Evolutionary conservation across 2,888 invertebrate species (phyloP), one percentile per base, ranked within the genome.

Genomic region (Rhopalosiphum nymphaeae): DNA sequence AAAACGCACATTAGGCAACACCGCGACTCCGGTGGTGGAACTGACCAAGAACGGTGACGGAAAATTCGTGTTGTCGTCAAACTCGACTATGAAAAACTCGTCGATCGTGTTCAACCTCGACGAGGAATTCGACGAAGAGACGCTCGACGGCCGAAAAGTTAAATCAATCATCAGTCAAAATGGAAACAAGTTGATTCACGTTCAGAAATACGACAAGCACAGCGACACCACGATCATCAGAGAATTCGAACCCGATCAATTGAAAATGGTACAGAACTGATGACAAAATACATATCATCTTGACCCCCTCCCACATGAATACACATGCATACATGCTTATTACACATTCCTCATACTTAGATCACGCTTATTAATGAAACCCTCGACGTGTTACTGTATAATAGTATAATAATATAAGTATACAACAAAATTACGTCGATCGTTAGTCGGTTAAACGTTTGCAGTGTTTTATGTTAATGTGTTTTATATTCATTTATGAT

Each of bases 71-170:
- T 96, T 99, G 95, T 97, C 98, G 95, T 98, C 98, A 0, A 97
- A 97, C 16, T 98, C 99, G 95, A 98, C 98, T 95, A 98, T 99
- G 96, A 99, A 99, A 96, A 98, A 97, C 95, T 97, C 97, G 3
- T 97, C 97, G 95, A 97, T 98, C 95, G 97, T 97, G 96, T 99
- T 99, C 96, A 97, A 97, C 96, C 97, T 98, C 56, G 98, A 98
- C 7, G 97, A 98, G 95, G 98, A 98, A 96, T 98, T 99, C 96
- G 98, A 98, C 61, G 98, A 99, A 96, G 98, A 98, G 95, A 98
- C 99, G n/a, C 98, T 95, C 98, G 99, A 96, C 99, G 99, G 93
- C 53, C 97, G 98, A 95, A 98, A 98, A 96, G 98, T 98, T 94
- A 97, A 96, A 95, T 97, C 97, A 0, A 96, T 97, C 94, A 97